A percentile compares a stretch with the other conserved stretches of the same genome.
Conservation (phyloP, 2,888 invertebrate genomes). For the Lampropteryx suffumata region DNA sequence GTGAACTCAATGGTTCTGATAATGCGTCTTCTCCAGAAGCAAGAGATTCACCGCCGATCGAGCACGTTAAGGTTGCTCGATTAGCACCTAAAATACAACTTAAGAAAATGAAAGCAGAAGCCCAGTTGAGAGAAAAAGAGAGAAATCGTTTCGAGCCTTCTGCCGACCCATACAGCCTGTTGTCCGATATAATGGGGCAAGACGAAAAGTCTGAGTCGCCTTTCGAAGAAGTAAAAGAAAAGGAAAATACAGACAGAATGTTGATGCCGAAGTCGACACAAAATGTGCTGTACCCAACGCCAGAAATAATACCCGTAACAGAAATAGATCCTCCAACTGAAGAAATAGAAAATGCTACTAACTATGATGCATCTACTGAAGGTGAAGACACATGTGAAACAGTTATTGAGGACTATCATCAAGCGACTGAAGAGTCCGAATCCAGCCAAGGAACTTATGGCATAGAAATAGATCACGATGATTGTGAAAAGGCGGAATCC, state of each 20-base stretch:
- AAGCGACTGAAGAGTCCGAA: constrained; percentile 11
- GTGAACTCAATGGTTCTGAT: constrained; percentile 70
- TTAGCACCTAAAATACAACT: constrained; percentile 79
- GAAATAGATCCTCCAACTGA: constrained; percentile 24
- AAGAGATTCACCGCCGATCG: constrained; percentile 69
- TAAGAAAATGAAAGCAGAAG: constrained; percentile 78
- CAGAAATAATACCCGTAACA: constrained; percentile 59
- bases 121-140: constrained; percentile 61
- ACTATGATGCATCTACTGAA: constrained; percentile 14
- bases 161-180: constrained; percentile 18
- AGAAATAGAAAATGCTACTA: constrained; percentile 7
- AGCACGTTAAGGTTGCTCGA: constrained; percentile 81
- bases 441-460: constrained; percentile 13
- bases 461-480: constrained; percentile 4
- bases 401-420: constrained; percentile 9
- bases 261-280: constrained; percentile 32
- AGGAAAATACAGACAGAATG: constrained; percentile 19
- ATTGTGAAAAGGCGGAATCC: too few relatives aligned
- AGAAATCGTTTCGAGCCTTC: constrained; percentile 36
- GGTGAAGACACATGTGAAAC: constrained; percentile 17
- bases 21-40: constrained; percentile 64
- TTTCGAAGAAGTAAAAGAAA: constrained; percentile 28
- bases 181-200: constrained; percentile 24
- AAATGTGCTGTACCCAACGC: constrained; percentile 60
- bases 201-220: constrained; percentile 26